Percentiles rank a stretch among this genome's conserved stretches.
Evolutionary conservation across 1,140 invertebrate species (phyloP).

Genomic region (Papilio dardanus): DNA sequence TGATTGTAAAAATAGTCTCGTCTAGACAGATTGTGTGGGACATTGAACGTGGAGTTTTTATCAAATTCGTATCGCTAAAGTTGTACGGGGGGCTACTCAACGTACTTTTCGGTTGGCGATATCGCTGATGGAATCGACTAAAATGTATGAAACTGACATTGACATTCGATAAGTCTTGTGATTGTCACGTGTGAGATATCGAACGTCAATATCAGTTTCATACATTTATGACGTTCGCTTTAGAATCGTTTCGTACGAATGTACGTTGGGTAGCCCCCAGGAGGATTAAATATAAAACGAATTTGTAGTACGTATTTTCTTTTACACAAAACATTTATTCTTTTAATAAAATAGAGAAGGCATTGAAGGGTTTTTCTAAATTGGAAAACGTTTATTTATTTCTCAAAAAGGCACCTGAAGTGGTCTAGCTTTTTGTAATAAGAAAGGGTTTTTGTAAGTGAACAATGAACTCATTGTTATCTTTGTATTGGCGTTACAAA

Average conservation of each 20-base stretch:
- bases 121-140: no score
- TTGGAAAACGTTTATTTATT: constrained; percentile 1
- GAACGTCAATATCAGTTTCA: no score
- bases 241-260: no score
- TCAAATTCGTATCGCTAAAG: background rate
- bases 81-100: background rate
- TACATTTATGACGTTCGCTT: no score
- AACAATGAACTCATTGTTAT: background rate
- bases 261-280: no score
- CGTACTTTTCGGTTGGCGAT: no score
- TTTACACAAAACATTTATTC: background rate
- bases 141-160: no score
- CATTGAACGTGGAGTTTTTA: constrained; percentile 14
- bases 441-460: background rate
- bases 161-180: no score
- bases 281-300: background rate
- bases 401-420: background rate
- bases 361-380: background rate
- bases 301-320: background rate
- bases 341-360: background rate
- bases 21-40: constrained; percentile 16
- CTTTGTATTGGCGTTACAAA: background rate
- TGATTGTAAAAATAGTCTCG: background rate
- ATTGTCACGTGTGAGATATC: no score
- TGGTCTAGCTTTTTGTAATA: background rate